These are phyloP conservation scores for Ameiurus melas DNA, from an alignment of 2,113 vertebrate genomes.

Conservation along the genomic window DNA sequence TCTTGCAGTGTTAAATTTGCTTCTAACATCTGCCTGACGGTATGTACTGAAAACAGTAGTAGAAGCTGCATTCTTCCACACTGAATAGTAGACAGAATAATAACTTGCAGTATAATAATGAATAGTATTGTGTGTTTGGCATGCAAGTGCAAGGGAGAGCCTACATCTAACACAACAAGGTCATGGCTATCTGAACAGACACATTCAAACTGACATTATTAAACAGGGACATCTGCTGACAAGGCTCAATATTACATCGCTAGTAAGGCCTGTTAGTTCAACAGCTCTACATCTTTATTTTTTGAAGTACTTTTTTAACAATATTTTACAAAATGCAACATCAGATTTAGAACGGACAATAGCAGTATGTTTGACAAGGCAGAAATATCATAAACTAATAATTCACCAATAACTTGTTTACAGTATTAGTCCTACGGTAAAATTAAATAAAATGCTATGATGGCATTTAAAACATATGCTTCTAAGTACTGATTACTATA, in stretches of 20 bases:
- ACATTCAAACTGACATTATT: neutral
- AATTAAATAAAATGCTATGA: neutral
- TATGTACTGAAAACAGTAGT: neutral
- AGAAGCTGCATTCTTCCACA: too few relatives aligned
- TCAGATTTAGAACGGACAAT: neutral
- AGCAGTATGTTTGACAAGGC: neutral
- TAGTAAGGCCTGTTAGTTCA: neutral
- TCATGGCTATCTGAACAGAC: neutral
- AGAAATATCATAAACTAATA: neutral
- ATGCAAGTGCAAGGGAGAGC: neutral
- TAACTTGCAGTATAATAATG: neutral
- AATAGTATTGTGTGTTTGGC: neutral
- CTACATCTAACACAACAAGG: neutral
- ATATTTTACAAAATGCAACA: conserved; percentile 8
- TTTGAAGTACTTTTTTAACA: neutral
- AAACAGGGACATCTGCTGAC: conserved; percentile 45
- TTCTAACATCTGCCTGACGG: neutral
- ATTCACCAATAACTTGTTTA: neutral
- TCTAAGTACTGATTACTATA: neutral
- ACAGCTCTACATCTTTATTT: neutral
- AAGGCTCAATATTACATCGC: neutral
- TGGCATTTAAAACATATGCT: neutral
- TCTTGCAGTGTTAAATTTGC: neutral
- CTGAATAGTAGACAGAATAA: neutral
- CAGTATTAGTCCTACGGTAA: neutral